These are phyloP conservation scores for Falco naumanni DNA, from an alignment of 2,797 vertebrate genomes.

Conservation along the genomic window DNA sequence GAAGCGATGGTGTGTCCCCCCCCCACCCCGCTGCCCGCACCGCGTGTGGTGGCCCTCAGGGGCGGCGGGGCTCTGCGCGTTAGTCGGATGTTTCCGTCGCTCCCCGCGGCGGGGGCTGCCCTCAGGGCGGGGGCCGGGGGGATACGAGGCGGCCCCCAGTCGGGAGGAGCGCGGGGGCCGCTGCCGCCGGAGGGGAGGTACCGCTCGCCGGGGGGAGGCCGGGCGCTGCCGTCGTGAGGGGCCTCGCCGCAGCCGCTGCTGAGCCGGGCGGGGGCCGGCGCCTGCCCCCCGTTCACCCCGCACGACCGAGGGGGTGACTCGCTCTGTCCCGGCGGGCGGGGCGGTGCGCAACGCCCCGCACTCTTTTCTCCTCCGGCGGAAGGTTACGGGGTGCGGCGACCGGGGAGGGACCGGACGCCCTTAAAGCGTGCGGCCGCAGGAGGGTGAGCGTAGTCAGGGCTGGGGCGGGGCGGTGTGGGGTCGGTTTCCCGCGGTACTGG, in stretches of 20 bases:
- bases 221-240: too few relatives aligned
- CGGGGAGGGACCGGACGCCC: fast-evolving
- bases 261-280: too few relatives aligned
- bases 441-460: fast-evolving
- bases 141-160: neutral
- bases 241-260: neutral
- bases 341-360: neutral
- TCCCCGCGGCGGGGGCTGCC: neutral
- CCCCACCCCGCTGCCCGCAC: too few relatives aligned
- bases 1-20: fast-evolving
- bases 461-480: fast-evolving
- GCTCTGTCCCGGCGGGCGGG: neutral
- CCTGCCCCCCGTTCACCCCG: neutral
- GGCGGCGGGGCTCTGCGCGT: neutral
- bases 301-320: neutral
- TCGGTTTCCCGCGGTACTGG: fast-evolving
- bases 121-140: neutral
- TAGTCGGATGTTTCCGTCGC: neutral
- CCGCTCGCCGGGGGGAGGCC: too few relatives aligned
- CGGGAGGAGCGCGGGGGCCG: too few relatives aligned
- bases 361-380: constrained; percentile 57
- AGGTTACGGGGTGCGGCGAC: neutral
- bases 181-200: neutral
- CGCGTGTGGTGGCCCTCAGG: neutral
- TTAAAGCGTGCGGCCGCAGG: neutral